Evolutionary conservation across 2,113 vertebrate genomes (phyloP), one percentile per base, ranked within the genome.

Genomic region (Cottus gobio): DNA sequence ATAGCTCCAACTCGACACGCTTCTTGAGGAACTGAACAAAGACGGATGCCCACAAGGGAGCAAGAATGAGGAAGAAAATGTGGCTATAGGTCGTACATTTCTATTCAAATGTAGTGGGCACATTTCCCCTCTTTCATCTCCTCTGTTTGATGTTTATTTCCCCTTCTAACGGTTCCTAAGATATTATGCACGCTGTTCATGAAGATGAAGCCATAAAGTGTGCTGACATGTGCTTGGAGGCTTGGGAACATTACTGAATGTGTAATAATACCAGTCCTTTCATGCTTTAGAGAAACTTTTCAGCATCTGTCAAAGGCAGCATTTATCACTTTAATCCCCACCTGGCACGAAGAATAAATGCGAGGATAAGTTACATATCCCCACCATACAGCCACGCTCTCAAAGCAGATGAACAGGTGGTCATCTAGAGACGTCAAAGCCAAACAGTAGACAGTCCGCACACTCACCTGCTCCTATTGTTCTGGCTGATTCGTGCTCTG

Each of bases 351-450:
- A 93, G 93, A 93, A 86, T 87, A 93, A 94, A 90, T 54, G 88
- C n/a, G 50, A 92, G 89, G 85, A 73, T 88, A 86, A 89, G 86
- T 90, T 91, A 86, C 91, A 89, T 77, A 75, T 86, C 83, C 86
- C 80, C 42, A 77, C 82, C 82, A 83, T 90, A 58, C 80, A 89
- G 84, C 83, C 75, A 46, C 34, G 80, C 77, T 86, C 85, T 89
- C 86, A 86, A 82, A 90, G 89, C 89, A 91, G 92, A 87, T 60
- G 80, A 94, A 93, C 93, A 95, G 94, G 94, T 95, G 93, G 92
- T 93, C 85, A 92, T 90, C 71, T 56, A 11, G 87, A 86, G 82
- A 87, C 46, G 77, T 73, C 74, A 73, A 62, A 82, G 76, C 72
- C 82, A 79, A 84, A 72, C 78, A 80, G 64, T 66, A 66, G 50